These are phyloP conservation scores for Neogale vison DNA, from an alignment of 2,113 vertebrate genomes.

Conservation along the genomic window DNA sequence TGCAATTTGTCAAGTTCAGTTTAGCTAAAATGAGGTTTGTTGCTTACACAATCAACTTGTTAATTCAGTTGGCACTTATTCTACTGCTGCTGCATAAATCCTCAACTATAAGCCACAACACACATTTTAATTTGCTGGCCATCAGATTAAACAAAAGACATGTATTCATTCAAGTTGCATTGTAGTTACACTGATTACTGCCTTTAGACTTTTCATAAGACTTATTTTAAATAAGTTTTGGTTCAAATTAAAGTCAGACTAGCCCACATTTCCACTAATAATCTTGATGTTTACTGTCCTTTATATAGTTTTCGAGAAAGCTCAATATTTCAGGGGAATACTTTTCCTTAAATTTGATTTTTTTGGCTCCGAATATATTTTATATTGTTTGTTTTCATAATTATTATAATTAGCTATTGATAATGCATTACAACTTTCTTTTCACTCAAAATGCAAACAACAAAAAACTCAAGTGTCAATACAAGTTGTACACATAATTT, in stretches of 20 bases:
- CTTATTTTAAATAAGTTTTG: neutral
- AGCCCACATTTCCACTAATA: neutral
- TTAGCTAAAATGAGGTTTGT: slow-evolving; percentile 44
- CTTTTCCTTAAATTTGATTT: neutral
- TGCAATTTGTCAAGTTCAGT: slow-evolving; percentile 60
- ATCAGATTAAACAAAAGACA: slow-evolving; percentile 53
- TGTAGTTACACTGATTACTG: neutral
- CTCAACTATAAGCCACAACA: slow-evolving; percentile 28
- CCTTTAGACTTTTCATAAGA: neutral
- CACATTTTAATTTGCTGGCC: slow-evolving; percentile 62
- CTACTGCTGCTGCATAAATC: slow-evolving; percentile 43
- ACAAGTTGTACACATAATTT: neutral
- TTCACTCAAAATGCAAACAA: neutral
- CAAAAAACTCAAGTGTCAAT: neutral
- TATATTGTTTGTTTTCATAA: neutral
- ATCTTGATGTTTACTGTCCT: neutral
- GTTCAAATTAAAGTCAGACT: slow-evolving; percentile 20
- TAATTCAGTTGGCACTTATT: slow-evolving; percentile 63
- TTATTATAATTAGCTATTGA: neutral
- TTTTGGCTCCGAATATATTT: neutral
- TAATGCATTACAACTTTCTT: neutral
- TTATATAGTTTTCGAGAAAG: neutral
- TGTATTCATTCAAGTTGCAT: neutral
- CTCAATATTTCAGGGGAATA: neutral
- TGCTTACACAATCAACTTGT: slow-evolving; percentile 57